Percentiles rank a stretch among this genome's conserved stretches.
Evolutionary conservation across 1,140 invertebrate species (phyloP).

Genomic region (Cyrtorhinus lividipennis): DNA sequence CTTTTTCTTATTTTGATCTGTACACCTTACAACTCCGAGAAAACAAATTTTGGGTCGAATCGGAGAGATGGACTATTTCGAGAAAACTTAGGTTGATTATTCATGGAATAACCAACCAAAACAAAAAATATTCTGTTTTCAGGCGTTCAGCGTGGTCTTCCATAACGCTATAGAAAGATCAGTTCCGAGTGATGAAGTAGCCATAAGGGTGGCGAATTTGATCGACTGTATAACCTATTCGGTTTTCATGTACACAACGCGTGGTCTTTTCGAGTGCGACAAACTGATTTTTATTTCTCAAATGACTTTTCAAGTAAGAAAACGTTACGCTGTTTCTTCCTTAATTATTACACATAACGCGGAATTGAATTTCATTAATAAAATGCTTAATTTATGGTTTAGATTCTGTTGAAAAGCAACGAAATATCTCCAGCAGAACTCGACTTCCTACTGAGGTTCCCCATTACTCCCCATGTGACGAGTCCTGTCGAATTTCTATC

Average conservation of each 20-base stretch:
- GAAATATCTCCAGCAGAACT: conserved; percentile 72
- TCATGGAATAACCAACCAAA: too few species aligned
- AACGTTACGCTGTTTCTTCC: too few species aligned
- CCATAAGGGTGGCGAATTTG: conserved; percentile 65
- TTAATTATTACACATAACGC: too few species aligned
- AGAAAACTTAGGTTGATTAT: too few species aligned
- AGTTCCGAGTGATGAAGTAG: conserved; percentile 54
- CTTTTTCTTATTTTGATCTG: too few species aligned
- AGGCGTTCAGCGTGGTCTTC: conserved; percentile 94
- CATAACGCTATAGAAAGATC: conserved; percentile 87
- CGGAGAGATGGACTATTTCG: too few species aligned
- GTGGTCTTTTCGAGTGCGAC: conserved; percentile 90
- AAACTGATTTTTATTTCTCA: conserved; percentile 92
- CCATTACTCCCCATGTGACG: conserved; percentile 75
- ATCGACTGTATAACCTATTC: conserved; percentile 91
- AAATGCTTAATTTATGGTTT: too few species aligned
- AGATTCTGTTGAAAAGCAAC: conserved; percentile 74
- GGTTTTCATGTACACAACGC: conserved; percentile 85
- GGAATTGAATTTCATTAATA: too few species aligned
- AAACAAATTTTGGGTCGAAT: too few species aligned
- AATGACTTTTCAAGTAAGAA: conserved; percentile 76
- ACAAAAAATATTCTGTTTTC: conserved; percentile 28
- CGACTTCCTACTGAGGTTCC: conserved; percentile 86
- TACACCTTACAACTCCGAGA: too few species aligned
- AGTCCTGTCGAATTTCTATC: conserved; percentile 90